phyloP scores from a whole-genome alignment of 2,113 vertebrate species.

The Formicarius rufipectus region DNA sequence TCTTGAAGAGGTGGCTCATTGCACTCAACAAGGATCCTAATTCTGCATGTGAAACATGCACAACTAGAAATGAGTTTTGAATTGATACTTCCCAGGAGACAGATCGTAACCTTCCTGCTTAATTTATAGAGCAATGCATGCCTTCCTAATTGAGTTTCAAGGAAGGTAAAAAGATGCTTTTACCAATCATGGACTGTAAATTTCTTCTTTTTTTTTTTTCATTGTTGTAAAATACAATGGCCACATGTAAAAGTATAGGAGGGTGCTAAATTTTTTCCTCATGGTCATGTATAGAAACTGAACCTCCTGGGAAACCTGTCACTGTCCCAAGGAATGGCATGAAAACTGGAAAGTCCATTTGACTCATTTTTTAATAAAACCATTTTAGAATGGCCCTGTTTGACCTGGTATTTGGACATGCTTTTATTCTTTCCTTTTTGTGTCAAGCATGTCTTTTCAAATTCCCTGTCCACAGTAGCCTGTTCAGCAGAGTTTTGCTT shows the following conservation, averaged over 20 bases:
- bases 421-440: background rate
- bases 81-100: constrained; percentile 16
- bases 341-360: background rate
- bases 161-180: background rate
- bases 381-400: background rate
- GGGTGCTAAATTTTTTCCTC: background rate
- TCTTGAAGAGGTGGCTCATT: background rate
- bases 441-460: background rate
- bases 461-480: background rate
- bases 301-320: background rate
- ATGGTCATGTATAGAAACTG: accelerated
- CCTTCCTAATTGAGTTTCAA: constrained; percentile 25
- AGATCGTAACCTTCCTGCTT: background rate
- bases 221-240: background rate
- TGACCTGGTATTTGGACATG: background rate
- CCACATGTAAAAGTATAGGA: background rate
- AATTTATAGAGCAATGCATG: constrained; percentile 15
- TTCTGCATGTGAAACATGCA: background rate
- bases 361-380: background rate
- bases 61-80: constrained; percentile 27
- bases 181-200: background rate
- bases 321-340: background rate
- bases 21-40: background rate
- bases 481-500: background rate
- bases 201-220: background rate